These are phyloP conservation scores for Dicerorhinus sumatrensis DNA, from an alignment of 2,113 vertebrate species.

Conservation along the genomic window DNA sequence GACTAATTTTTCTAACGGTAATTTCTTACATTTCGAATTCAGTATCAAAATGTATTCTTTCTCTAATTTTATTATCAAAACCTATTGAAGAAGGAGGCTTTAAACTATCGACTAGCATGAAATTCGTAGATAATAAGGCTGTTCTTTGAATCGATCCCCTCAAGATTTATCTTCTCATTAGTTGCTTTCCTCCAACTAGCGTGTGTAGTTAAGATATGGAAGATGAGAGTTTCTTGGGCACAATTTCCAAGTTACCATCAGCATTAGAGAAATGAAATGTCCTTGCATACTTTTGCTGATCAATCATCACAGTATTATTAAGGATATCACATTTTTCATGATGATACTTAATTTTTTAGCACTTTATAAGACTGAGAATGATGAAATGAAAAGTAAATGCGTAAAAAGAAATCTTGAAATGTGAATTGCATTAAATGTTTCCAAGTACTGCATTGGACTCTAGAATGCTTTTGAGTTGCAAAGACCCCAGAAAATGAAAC, in stretches of 20 bases:
- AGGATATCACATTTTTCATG: not conserved
- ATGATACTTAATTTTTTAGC: not conserved
- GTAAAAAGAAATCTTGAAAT: not conserved
- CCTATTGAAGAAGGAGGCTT: not conserved
- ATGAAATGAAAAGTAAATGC: not conserved
- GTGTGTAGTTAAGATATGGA: not conserved
- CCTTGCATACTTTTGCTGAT: not conserved
- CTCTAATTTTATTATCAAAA: not conserved
- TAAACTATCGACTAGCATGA: not conserved
- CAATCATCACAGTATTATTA: not conserved
- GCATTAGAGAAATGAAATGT: not conserved
- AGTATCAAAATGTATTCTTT: not conserved
- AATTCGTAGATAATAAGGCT: not conserved
- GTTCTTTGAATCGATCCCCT: not conserved
- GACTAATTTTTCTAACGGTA: not conserved
- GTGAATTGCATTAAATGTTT: not conserved
- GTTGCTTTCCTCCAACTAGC: not conserved
- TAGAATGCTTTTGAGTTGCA: not conserved
- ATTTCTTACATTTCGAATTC: slow-evolving; percentile 5
- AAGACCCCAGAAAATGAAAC: not conserved
- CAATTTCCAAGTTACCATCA: not conserved
- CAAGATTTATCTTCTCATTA: not conserved
- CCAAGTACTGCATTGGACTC: not conserved
- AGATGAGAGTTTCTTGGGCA: not conserved
- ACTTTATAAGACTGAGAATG: not conserved